Percentiles rank a stretch among this genome's conserved stretches.
These are phyloP conservation scores for Heterotilapia buettikoferi DNA, from an alignment of 2,113 vertebrate species.

Conservation along the genomic window DNA sequence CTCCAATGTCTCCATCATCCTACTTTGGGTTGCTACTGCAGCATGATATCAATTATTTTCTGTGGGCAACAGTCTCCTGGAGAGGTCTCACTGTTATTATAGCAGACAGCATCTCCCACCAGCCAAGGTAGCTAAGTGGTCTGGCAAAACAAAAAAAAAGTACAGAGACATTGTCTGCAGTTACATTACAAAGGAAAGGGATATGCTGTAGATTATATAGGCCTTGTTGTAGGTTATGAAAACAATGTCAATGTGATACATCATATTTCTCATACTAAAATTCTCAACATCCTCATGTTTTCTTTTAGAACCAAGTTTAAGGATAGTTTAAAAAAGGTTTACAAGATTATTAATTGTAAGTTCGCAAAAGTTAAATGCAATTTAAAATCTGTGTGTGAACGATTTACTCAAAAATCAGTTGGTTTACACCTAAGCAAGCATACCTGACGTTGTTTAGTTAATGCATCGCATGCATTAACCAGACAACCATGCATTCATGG, in stretches of 20 bases:
- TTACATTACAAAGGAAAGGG: background rate
- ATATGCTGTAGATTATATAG: background rate
- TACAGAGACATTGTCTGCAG: background rate
- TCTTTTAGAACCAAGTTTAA: background rate
- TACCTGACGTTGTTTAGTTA: background rate
- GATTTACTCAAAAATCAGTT: background rate
- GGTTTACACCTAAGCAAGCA: background rate
- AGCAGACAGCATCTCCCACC: background rate
- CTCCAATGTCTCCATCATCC: background rate
- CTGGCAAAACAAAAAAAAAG: background rate
- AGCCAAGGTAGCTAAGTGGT: constrained; percentile 19
- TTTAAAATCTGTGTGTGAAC: background rate
- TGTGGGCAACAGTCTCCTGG: background rate
- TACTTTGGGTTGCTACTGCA: background rate
- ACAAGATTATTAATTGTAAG: background rate
- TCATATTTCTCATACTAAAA: background rate
- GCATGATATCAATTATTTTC: constrained; percentile 24
- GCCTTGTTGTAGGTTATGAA: background rate
- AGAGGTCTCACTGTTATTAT: constrained; percentile 2
- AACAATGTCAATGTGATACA: background rate
- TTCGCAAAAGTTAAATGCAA: background rate
- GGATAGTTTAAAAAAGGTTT: background rate
- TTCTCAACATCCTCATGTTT: background rate
- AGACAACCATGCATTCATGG: background rate
- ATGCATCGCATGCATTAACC: background rate